Base-by-base conservation (phyloP, 2,113 vertebrate genomes). In the Oncorhynchus kisutch region DNA sequence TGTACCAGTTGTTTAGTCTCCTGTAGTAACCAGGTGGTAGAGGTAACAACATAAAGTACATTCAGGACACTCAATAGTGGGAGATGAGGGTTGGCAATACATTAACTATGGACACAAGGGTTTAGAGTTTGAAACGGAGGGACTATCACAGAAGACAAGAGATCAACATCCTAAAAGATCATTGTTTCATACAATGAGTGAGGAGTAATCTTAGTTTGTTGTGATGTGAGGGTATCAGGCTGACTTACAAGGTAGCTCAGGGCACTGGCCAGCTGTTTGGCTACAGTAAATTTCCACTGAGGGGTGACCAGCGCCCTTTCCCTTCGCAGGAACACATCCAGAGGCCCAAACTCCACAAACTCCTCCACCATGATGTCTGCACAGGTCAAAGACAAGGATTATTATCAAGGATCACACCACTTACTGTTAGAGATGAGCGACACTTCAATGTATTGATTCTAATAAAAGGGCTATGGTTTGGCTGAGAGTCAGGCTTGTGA, bases 331-430 rank as follows among this genome's bases (percentile, higher is more conserved):
- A 97, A 95, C 72, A 97, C 91, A 0, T 99, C 97, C 84, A 99
- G 66, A 0, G 97, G 96, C 0, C 96, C 97, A 0, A 96, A 96
- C 34, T 97, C 96, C 72, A 99, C 92, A 0, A 90, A 96, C 78
- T 99, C 97, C 25, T 97, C 96, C 78, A 98, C 96, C 94, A 99
- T 92, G 84, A 98, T 96, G 76, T 97, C 97, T 99, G 90, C 20
- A 27, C 27, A 49, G 14, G 62, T 68, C 8, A 75, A 20, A 62
- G 3, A 54, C 51, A 54, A 82, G 11, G 54, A 20, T 11, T 70
- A 51, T 31, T 51, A n/a, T 45, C 11, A 16, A 22, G 7, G 14
- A 22, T 13, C 14, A 29, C 45, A 57, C 3, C 16, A 57, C 54
- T 5, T 14, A 57, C 54, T 57, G 3, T 57, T 57, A 57, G 16